Evolutionary conservation across 2,888 invertebrate species (phyloP).

Genomic region (Strigamia transsilvanica): DNA sequence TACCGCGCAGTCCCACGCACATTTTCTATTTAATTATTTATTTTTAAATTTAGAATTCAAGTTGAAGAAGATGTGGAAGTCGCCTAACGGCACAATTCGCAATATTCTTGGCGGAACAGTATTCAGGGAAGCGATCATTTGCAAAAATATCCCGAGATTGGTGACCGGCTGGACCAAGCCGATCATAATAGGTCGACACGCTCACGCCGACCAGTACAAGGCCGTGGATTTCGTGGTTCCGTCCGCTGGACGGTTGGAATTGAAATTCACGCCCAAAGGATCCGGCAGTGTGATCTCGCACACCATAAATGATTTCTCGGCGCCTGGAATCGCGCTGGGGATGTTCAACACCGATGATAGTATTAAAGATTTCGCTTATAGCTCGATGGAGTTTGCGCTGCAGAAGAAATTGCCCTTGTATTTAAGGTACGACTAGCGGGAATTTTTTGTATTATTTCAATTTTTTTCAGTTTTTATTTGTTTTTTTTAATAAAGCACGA

Average conservation of each 20-base stretch:
- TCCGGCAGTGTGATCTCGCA: slow-evolving; percentile 73
- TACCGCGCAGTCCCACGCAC: too few relatives aligned
- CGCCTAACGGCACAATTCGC: slow-evolving; percentile 70
- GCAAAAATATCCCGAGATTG: slow-evolving; percentile 85
- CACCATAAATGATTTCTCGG: slow-evolving; percentile 84
- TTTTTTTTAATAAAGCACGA: slow-evolving; percentile 74
- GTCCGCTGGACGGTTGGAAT: slow-evolving; percentile 84
- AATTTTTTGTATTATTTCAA: too few relatives aligned
- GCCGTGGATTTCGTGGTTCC: slow-evolving; percentile 97
- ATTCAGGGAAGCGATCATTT: slow-evolving; percentile 69
- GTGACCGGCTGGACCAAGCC: slow-evolving; percentile 96
- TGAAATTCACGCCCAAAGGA: slow-evolving; percentile 78
- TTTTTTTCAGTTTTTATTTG: slow-evolving; percentile 23
- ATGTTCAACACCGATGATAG: slow-evolving; percentile 95
- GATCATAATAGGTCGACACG: slow-evolving; percentile 98
- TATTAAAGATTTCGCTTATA: slow-evolving; percentile 87
- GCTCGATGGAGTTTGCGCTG: slow-evolving; percentile 90
- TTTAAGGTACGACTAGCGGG: slow-evolving; percentile 69
- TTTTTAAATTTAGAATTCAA: slow-evolving; percentile 68
- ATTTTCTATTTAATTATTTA: too few relatives aligned
- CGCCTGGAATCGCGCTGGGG: slow-evolving; percentile 84
- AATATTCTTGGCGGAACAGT: slow-evolving; percentile 69
- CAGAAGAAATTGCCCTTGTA: slow-evolving; percentile 86
- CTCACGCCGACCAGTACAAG: slow-evolving; percentile 97
- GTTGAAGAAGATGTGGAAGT: slow-evolving; percentile 69